These are phyloP conservation scores for Staurois parvus DNA, from an alignment of 2,797 vertebrate genomes.

Conservation along the genomic window DNA sequence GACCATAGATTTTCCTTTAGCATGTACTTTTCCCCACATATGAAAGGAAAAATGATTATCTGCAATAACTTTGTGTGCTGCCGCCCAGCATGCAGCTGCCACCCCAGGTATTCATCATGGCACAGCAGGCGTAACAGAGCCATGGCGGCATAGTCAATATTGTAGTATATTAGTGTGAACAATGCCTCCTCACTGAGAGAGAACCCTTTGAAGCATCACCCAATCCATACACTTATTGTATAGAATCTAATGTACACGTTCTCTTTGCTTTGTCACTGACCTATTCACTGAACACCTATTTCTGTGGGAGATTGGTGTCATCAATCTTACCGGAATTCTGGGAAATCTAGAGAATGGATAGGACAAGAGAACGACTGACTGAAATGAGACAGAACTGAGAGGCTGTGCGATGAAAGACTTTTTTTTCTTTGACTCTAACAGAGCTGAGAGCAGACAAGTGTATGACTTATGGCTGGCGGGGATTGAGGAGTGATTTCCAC, in stretches of 20 bases:
- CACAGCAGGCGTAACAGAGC: neutral
- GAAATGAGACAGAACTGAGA: neutral
- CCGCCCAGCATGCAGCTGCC: neutral
- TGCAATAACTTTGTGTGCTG: too few relatives aligned
- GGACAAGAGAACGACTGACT: neutral
- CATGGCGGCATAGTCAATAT: neutral
- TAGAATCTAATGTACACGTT: slow-evolving; percentile 6
- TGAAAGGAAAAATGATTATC: too few relatives aligned
- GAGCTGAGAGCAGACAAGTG: neutral
- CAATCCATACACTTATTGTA: neutral
- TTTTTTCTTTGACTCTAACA: neutral
- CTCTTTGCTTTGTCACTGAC: neutral
- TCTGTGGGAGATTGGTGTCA: slow-evolving; percentile 21
- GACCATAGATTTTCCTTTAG: too few relatives aligned
- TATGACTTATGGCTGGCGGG: neutral
- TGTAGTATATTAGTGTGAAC: slow-evolving; percentile 10
- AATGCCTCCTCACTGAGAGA: neutral
- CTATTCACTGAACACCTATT: slow-evolving; percentile 21
- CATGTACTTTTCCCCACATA: too few relatives aligned
- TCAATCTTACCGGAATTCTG: slow-evolving; percentile 29
- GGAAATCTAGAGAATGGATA: neutral
- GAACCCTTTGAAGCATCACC: neutral
- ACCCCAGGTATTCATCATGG: neutral
- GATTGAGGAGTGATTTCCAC: too few relatives aligned
- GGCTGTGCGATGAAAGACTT: neutral